Conservation (phyloP, 2,113 vertebrate species). For the Gavia stellata region DNA sequence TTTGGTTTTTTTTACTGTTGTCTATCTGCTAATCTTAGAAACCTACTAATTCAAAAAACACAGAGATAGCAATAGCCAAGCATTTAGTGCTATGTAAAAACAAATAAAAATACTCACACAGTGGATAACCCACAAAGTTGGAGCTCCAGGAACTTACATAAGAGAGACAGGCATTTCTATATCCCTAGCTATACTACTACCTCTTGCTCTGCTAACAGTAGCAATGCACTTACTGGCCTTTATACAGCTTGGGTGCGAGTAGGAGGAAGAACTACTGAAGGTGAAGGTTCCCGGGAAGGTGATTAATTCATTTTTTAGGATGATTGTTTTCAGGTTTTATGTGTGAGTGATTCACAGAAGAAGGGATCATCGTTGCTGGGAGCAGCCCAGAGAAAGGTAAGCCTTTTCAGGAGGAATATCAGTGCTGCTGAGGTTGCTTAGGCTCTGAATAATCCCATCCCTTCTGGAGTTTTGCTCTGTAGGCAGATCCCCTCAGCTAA, state of each 20-base stretch:
- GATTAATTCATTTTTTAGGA: background rate
- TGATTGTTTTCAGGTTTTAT: background rate
- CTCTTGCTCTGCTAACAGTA: fast-evolving
- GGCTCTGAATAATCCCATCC: fast-evolving
- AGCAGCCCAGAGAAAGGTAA: background rate
- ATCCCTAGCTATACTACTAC: fast-evolving
- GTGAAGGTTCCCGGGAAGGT: background rate
- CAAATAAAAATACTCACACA: background rate
- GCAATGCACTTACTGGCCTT: background rate
- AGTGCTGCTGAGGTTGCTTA: background rate
- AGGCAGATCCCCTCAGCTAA: background rate
- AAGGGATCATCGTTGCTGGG: background rate
- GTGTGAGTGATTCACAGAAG: background rate
- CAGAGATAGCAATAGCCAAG: background rate
- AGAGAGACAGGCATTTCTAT: fast-evolving
- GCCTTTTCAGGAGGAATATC: background rate
- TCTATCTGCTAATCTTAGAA: background rate
- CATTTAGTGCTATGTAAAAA: background rate
- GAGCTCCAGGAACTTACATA: fast-evolving
- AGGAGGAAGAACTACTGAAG: background rate
- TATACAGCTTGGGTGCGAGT: background rate
- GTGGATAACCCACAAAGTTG: background rate
- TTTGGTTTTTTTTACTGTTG: background rate
- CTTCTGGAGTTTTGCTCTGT: background rate
- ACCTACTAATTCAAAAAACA: background rate